A percentile compares a stretch with the other conserved stretches of the same genome.
Conservation (phyloP, 1,140 invertebrate genomes). For the Chlorops oryzae region DNA sequence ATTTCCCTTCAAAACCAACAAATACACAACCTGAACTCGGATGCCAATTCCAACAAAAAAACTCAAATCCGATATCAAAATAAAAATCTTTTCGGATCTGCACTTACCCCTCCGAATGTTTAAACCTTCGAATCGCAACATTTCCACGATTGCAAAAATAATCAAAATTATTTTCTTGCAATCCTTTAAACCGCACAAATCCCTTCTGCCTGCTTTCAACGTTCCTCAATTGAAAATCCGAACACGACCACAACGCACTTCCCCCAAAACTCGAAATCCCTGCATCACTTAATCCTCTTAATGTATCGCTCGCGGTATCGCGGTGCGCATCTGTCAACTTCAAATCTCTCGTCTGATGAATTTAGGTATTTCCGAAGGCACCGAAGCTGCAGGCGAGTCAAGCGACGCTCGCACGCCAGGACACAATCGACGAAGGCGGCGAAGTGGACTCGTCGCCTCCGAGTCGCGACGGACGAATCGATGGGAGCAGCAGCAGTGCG, state of each 20-base stretch:
- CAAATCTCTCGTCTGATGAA: constrained; percentile 21
- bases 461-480: constrained; percentile 35
- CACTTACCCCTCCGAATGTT: too few species aligned
- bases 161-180: too few species aligned
- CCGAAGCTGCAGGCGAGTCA: constrained; percentile 61
- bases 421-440: constrained; percentile 77
- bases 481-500: constrained; percentile 29
- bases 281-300: neutral
- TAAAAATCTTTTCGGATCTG: too few species aligned
- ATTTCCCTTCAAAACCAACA: neutral
- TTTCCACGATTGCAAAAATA: too few species aligned
- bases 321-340: neutral
- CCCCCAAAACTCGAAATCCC: neutral
- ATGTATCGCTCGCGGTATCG: neutral
- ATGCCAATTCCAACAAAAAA: too few species aligned
- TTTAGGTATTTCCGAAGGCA: constrained; percentile 65
- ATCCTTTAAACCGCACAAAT: too few species aligned
- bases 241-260: neutral
- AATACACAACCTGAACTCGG: neutral
- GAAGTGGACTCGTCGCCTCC: constrained; percentile 52
- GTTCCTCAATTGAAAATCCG: neutral
- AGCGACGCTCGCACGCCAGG: constrained; percentile 57
- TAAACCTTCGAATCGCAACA: too few species aligned
- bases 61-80: too few species aligned
- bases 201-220: neutral